Base-by-base conservation (phyloP, 2,888 invertebrate species). In the Drosophila phalerata region DNA sequence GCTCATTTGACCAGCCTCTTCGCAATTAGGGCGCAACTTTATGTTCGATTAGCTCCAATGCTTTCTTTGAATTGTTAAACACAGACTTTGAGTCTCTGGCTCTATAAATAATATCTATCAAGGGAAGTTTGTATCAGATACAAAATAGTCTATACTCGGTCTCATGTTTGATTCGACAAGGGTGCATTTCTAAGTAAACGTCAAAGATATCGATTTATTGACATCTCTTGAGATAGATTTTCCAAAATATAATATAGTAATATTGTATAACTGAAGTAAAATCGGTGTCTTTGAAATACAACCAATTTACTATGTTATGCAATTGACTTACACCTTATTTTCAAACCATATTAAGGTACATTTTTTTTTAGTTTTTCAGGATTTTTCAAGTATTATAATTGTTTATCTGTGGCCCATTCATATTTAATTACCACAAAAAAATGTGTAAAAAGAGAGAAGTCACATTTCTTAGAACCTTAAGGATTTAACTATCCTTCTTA, bases 1-100 rank as follows among this genome's bases (percentile, higher is more conserved):
- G 88, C 88, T 75, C 77, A 76, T 79, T 66, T 70, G 75, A 69
- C 38, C 66, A 56, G 34, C 11, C 38, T 32, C 40, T 15, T 9
- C 25, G 43, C 43, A 65, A 79, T 74, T 64, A 65, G 49, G 19
- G 15, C 15, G 15, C 48, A 69, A 67, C 60, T 75, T 75, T 62
- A 49, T 22, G 45, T 57, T 47, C 57, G 57, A 47, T 57, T 57
- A 56, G 55, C 55, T 34, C 15, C 19, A 32, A 15, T 43, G 55
- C 22, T 34, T 32, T 3, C 43, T 22, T 40, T 0, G 38, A 47
- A 56, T 49, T 49, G 55, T 67, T 48, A 53, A 52, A 28, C 42
- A 32, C 15, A 25, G 53, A 32, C 13, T 40, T 25, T 11, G 13
- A 30, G 53, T 37, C 60, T 25, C 40, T 13, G 11, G 10, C 25